These are phyloP conservation scores for Pempheris klunzingeri DNA, from an alignment of 2,797 vertebrate species.

Conservation along the genomic window DNA sequence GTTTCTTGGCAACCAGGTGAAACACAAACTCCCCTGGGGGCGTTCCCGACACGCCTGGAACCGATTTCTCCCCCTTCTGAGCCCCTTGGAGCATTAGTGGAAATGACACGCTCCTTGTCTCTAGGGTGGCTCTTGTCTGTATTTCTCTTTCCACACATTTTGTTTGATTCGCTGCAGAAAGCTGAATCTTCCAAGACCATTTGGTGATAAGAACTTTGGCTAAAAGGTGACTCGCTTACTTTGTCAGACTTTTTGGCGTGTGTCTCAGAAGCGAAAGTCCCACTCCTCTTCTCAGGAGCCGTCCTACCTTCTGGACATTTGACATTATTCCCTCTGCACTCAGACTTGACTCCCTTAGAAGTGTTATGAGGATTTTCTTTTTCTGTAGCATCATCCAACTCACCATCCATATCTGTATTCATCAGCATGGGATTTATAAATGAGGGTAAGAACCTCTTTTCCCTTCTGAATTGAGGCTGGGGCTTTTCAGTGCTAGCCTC, in stretches of 20 bases:
- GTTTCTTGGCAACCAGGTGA: slow-evolving; percentile 77
- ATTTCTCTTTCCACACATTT: slow-evolving; percentile 67
- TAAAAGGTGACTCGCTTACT: slow-evolving; percentile 6
- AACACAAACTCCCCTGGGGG: slow-evolving; percentile 52
- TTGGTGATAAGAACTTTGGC: slow-evolving; percentile 26
- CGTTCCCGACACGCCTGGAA: slow-evolving; percentile 77
- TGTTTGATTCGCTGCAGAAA: slow-evolving; percentile 61
- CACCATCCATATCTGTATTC: slow-evolving; percentile 85
- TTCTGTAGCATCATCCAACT: slow-evolving; percentile 82
- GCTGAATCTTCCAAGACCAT: slow-evolving; percentile 31
- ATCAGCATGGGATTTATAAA: slow-evolving; percentile 93
- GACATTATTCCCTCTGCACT: slow-evolving; percentile 70
- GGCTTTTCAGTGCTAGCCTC: slow-evolving; percentile 83
- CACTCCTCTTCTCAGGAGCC: slow-evolving; percentile 64
- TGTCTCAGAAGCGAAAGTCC: slow-evolving; percentile 74
- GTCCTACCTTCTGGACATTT: slow-evolving; percentile 73
- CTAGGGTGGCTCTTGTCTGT: slow-evolving; percentile 78
- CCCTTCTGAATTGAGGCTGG: slow-evolving; percentile 81
- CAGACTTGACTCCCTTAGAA: slow-evolving; percentile 81
- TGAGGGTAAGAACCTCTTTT: slow-evolving; percentile 82
- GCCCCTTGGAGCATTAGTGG: slow-evolving; percentile 79
- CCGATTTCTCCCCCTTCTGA: slow-evolving; percentile 77
- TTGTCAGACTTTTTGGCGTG: slow-evolving; percentile 56
- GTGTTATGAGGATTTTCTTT: slow-evolving; percentile 80
- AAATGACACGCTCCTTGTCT: slow-evolving; percentile 81